phyloP scores from a whole-genome alignment of 2,888 invertebrate genomes.

The Tolmerus cingulatus region DNA sequence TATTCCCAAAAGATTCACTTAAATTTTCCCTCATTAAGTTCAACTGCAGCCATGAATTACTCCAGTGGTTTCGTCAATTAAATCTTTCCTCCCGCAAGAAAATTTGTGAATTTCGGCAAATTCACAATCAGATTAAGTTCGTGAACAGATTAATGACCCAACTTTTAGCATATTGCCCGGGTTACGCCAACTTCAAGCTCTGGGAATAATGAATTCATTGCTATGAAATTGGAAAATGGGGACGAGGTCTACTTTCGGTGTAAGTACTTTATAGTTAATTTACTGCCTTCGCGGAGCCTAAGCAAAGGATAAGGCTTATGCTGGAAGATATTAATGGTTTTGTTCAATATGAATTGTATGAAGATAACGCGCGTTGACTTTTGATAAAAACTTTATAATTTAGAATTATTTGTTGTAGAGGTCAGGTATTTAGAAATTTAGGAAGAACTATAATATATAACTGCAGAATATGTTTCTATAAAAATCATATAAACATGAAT shows the following conservation, averaged over 20 bases:
- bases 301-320: neutral
- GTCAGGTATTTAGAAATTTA: neutral
- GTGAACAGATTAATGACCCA: slow-evolving; percentile 14
- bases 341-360: neutral
- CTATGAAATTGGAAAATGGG: neutral
- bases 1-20: neutral
- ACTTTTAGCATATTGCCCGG: slow-evolving; percentile 21
- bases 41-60: slow-evolving; percentile 16
- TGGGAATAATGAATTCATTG: neutral
- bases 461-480: too few relatives aligned
- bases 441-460: neutral
- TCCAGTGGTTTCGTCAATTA: slow-evolving; percentile 16
- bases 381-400: neutral
- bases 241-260: neutral
- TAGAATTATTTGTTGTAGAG: neutral
- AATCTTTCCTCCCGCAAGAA: neutral
- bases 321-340: neutral
- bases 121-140: slow-evolving; percentile 28
- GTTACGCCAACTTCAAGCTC: neutral
- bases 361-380: neutral
- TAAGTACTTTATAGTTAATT: neutral
- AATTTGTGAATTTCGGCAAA: slow-evolving; percentile 30
- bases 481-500: too few relatives aligned
- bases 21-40: slow-evolving; percentile 1
- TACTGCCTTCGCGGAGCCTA: neutral